Base-by-base conservation (phyloP, 2,113 vertebrate genomes). In the Oceanites oceanicus region DNA sequence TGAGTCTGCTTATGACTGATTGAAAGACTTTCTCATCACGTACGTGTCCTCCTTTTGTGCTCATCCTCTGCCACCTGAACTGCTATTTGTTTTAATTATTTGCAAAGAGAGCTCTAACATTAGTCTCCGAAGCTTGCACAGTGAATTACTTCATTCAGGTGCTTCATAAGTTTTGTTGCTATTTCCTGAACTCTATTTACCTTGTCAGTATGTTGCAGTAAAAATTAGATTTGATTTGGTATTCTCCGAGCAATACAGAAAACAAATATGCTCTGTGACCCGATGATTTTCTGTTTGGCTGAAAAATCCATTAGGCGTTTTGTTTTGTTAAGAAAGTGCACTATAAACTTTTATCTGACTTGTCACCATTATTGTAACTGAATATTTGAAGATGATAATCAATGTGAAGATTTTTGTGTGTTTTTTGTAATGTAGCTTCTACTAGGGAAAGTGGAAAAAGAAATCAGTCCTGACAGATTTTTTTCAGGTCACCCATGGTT, bases 401-500 rank as follows among this genome's bases (percentile, higher is more conserved):
- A 30, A 27, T 59, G 9, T 38, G 19, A 88, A 67, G 27, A 58
- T 74, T 81, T 75, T 44, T 47, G 2, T 27, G 12, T 10, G 8
- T 12, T 71, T 90, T 77, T 77, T 85, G 8, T 59, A 61, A 53
- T 0, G 1, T 44, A 50, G 23, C 11, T 87, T 87, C 36, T 91
- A 3, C 0, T 25, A 74, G 58, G 8, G 32, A 76, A 86, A 81
- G 12, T 50, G 18, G 30, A 45, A 87, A 94, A 96, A 36, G 25
- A 79, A 53, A 88, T 87, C 44, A 52, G 27, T 63, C 56, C 36
- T 82, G 85, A 79, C 62, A 94, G 79, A 59, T 77, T 83, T 91
- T 94, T 90, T 88, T 88, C n/a, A 80, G 67, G 63, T 95, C 79
- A 93, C 72, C 65, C 72, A 34, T 67, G 56, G 65, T 86, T 94